Conservation (phyloP, 2,888 invertebrate genomes). For the Lagria hirta region DNA sequence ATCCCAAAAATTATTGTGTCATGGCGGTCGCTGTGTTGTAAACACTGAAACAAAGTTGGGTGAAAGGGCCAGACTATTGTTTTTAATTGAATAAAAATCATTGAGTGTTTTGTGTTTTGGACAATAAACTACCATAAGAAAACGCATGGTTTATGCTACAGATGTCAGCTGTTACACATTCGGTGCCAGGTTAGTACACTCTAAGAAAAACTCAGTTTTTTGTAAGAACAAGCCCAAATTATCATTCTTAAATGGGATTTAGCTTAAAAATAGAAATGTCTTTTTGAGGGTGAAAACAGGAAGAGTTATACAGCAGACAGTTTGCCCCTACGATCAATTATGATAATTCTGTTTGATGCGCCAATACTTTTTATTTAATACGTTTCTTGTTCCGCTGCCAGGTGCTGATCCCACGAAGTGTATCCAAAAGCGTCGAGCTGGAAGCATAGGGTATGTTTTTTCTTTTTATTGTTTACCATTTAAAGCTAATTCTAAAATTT, state of each 20-base stretch:
- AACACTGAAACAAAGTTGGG: constrained; percentile 47
- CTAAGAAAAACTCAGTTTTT: no score
- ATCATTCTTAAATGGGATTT: no score
- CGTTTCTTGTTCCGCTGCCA: no score
- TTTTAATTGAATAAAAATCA: constrained; percentile 18
- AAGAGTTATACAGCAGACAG: constrained; percentile 1
- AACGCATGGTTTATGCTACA: constrained; percentile 54
- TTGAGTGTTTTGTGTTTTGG: constrained; percentile 39
- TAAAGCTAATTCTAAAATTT: no score
- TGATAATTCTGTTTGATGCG: no score
- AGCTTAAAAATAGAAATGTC: background rate
- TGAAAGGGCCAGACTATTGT: constrained; percentile 19
- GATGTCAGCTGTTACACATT: constrained; percentile 60
- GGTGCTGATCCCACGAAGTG: constrained; percentile 80
- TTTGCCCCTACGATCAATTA: no score
- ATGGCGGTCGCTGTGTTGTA: constrained; percentile 56
- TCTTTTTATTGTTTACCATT: no score
- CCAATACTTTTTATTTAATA: no score
- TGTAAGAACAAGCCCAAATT: constrained; percentile 1
- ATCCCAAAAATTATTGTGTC: constrained; percentile 50
- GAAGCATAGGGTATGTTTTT: constrained; percentile 79
- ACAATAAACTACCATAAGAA: constrained; percentile 38
- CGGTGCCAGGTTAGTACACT: constrained; percentile 56
- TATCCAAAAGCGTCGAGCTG: constrained; percentile 77
- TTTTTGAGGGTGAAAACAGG: no score